These are phyloP conservation scores for Tauraco hartlaubi DNA, from an alignment of 2,797 vertebrate genomes.

Conservation along the genomic window DNA sequence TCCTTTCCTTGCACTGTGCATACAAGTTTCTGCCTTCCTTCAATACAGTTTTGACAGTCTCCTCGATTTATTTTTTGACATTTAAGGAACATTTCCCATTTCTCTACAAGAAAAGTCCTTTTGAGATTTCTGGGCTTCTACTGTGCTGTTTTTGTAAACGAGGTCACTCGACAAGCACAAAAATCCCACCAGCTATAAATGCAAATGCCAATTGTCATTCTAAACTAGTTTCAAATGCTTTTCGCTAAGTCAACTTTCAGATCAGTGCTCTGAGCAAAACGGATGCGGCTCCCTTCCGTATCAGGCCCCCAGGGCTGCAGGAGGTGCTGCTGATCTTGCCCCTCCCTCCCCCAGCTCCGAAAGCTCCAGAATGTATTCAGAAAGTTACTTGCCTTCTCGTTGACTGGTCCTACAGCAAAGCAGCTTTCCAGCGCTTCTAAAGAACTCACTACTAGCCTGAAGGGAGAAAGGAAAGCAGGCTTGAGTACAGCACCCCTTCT, in stretches of 20 bases:
- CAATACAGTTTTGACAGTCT: not conserved
- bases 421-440: slow-evolving; percentile 98
- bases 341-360: slow-evolving; percentile 48
- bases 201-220: slow-evolving; percentile 52
- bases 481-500: slow-evolving; percentile 73
- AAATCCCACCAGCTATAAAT: slow-evolving; percentile 4
- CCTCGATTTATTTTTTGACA: not conserved
- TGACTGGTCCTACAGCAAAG: slow-evolving; percentile 94
- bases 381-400: slow-evolving; percentile 92
- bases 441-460: slow-evolving; percentile 96
- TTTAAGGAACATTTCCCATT: not conserved
- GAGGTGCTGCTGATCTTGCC: slow-evolving; percentile 57
- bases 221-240: slow-evolving; percentile 57
- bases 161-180: slow-evolving; percentile 44
- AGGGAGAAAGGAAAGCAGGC: slow-evolving; percentile 77
- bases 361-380: slow-evolving; percentile 73
- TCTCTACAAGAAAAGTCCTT: not conserved
- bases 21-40: not conserved
- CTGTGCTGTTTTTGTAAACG: slow-evolving; percentile 46
- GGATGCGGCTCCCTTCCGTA: slow-evolving; percentile 27
- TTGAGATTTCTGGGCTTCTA: slow-evolving; percentile 22
- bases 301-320: slow-evolving; percentile 63
- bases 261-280: slow-evolving; percentile 38
- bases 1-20: not conserved
- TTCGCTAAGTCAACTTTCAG: slow-evolving; percentile 53